Evolutionary conservation across 2,888 invertebrate genomes (phyloP), one percentile per base, ranked within the genome.

Genomic region (Ceramica pisi): DNA sequence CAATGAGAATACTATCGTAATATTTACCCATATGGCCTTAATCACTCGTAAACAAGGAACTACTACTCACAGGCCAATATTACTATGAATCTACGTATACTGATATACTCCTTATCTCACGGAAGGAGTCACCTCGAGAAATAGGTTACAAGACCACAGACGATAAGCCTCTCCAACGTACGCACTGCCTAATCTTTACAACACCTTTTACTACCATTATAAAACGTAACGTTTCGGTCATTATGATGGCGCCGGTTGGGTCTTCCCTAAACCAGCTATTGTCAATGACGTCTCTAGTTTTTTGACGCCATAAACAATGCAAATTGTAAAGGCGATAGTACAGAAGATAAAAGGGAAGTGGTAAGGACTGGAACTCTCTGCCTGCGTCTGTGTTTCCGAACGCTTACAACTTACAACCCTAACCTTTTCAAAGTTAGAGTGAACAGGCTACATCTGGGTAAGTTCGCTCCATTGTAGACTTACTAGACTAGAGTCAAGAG

Each of bases 141-240:
- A 80, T 77, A n/a, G 77, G 80, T 67, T 66, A 72, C 65, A 23
- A 57, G 71, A 41, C 56, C 65, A 69, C 51, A 71, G 75, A 67
- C 69, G 79, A 67, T 78, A 76, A 71, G 73, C 63, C 55, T 60
- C 31, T 60, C 26, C 35, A 75, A n/a, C 38, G 38, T 53, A 74
- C 69, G 53, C 62, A 69, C 1, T 50, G n/a, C 57, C 48, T 66
- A 53, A 80, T 67, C 66, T 69, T 69, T 59, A 70, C 78, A 51
- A 51, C 55, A 66, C 48, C 2, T 71, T 75, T 80, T 80, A 80
- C 77, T 59, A 66, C 23, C 8, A 62, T 57, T 67, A 46, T 41
- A 31, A 67, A 51, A 66, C 21, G 48, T 75, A 51, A 71, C 31
- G 31, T 41, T 9, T 12, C 41, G n/a, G 70, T 59, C 57, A 81